These are phyloP conservation scores for Cuculus canorus DNA, from an alignment of 2,797 vertebrate genomes.

Conservation along the genomic window DNA sequence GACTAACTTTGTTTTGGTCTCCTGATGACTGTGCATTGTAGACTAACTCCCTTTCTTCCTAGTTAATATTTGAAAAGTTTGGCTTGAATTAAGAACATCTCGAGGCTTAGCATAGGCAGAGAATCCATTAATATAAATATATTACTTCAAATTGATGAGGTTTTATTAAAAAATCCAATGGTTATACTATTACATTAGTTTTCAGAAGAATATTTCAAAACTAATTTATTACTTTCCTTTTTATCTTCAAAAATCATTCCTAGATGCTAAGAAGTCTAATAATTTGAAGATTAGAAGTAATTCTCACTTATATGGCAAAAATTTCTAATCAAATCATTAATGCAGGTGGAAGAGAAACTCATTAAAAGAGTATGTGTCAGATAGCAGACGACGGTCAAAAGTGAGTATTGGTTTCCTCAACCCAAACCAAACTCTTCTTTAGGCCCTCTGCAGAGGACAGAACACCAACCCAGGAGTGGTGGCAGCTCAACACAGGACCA, in stretches of 20 bases:
- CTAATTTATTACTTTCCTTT: slow-evolving; percentile 15
- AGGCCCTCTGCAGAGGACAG: not conserved
- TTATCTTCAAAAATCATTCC: not conserved
- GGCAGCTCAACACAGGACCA: not conserved
- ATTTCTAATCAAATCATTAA: not conserved
- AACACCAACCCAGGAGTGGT: not conserved
- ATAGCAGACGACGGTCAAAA: not conserved
- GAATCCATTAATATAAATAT: not conserved
- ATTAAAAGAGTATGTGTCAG: not conserved
- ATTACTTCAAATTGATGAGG: not conserved
- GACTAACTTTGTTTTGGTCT: slow-evolving; percentile 22
- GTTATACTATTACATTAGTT: not conserved
- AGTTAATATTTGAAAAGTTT: not conserved
- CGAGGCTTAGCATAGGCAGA: not conserved
- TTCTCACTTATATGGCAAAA: not conserved
- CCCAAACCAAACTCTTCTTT: not conserved
- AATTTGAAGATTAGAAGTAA: slow-evolving; percentile 7
- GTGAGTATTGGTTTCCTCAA: not conserved
- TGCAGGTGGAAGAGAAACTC: not conserved
- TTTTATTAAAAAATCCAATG: not conserved
- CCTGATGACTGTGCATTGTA: not conserved
- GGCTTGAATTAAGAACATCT: not conserved
- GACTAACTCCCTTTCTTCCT: not conserved
- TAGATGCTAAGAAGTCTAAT: not conserved
- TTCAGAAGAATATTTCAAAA: not conserved